Percentiles rank a stretch among this genome's conserved stretches.
These are phyloP conservation scores for Drosophila ananassae DNA, from an alignment of 1,140 invertebrate species.

Conservation along the genomic window DNA sequence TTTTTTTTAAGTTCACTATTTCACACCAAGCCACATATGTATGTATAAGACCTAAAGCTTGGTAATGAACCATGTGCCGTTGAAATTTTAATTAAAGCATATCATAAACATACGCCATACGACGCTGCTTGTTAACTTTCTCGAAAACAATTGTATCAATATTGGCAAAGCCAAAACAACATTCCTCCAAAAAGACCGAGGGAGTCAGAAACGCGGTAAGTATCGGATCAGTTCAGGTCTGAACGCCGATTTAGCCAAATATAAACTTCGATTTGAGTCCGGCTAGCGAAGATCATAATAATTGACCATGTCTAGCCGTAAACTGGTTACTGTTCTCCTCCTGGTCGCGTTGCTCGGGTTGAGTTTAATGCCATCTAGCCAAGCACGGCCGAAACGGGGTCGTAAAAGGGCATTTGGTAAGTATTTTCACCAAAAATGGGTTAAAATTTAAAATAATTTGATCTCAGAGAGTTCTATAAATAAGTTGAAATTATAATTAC, in stretches of 20 bases:
- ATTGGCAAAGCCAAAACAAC: conserved; percentile 38
- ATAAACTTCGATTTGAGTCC: neutral
- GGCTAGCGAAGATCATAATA: neutral
- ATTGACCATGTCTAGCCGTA: conserved; percentile 34
- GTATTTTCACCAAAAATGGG: neutral
- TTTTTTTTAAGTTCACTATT: neutral
- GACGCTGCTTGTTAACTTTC: conserved; percentile 16
- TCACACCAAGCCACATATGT: too few relatives aligned
- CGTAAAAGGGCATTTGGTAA: conserved; percentile 56
- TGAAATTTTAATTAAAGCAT: conserved; percentile 55
- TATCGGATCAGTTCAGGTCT: conserved; percentile 21
- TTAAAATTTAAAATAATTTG: too few relatives aligned
- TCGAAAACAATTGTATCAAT: conserved; percentile 60
- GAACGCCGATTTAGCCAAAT: conserved; percentile 23
- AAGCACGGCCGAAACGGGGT: conserved; percentile 49
- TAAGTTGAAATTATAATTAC: too few relatives aligned
- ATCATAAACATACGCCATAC: conserved; percentile 2
- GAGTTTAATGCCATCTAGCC: conserved; percentile 28
- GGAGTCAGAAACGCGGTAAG: conserved; percentile 21
- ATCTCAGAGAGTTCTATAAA: too few relatives aligned
- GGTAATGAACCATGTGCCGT: conserved; percentile 46
- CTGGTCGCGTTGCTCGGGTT: conserved; percentile 28
- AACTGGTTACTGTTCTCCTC: conserved; percentile 31
- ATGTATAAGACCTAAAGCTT: conserved; percentile 8
- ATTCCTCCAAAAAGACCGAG: conserved; percentile 41